A percentile compares a stretch with the other conserved stretches of the same genome.
These are phyloP conservation scores for Eupeodes corollae DNA, from an alignment of 1,140 invertebrate species.

Conservation along the genomic window DNA sequence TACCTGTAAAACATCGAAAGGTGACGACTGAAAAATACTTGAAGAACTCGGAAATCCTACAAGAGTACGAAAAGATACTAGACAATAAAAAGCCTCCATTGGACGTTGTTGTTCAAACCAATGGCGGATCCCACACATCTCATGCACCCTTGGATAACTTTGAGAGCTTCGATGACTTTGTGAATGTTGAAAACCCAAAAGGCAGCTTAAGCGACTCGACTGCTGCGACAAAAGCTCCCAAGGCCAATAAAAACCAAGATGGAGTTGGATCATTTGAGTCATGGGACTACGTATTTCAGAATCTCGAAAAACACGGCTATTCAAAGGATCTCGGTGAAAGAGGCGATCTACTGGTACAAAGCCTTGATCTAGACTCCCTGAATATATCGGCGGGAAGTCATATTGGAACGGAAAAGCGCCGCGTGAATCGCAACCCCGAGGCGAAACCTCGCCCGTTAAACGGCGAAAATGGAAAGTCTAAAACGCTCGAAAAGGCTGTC, in stretches of 20 bases:
- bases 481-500: constrained; percentile 17
- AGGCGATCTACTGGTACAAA: constrained; percentile 29
- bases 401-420: constrained; percentile 17
- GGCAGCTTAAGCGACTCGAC: constrained; percentile 4
- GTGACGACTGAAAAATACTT: constrained; percentile 16
- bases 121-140: constrained; percentile 30
- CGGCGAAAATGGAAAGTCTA: constrained; percentile 13
- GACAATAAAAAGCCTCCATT: constrained; percentile 15
- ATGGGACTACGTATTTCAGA: constrained; percentile 69
- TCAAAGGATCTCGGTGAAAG: constrained; percentile 45
- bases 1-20: constrained; percentile 18
- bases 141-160: constrained; percentile 26
- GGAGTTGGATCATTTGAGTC: constrained; percentile 53
- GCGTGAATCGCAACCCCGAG: constrained; percentile 6
- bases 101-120: no score
- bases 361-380: constrained; percentile 26
- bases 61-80: constrained; percentile 14
- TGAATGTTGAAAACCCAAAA: constrained; percentile 2
- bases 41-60: constrained; percentile 11
- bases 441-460: background rate
- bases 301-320: constrained; percentile 60
- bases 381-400: constrained; percentile 18
- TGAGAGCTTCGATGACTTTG: constrained; percentile 28
- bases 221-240: constrained; percentile 18
- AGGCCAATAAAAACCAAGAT: constrained; percentile 37